A percentile compares a stretch with the other conserved stretches of the same genome.
Conservation (phyloP, 2,113 vertebrate species). For the Mionectes macconnelli region DNA sequence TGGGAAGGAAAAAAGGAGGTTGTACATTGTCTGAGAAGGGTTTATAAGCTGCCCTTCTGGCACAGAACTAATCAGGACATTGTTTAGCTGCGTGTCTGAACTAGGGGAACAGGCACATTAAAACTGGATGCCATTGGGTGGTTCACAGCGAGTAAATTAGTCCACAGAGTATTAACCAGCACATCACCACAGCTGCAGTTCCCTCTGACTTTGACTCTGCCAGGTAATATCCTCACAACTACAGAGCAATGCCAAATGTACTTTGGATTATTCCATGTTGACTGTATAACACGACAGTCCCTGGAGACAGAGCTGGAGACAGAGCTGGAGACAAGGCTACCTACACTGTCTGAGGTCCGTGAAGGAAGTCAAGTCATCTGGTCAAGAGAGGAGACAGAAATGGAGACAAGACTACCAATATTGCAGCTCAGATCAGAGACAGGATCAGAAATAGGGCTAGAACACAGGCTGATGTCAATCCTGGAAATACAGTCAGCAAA, state of each 20-base stretch:
- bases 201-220: not conserved
- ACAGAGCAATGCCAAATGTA: not conserved
- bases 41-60: conserved; percentile 41
- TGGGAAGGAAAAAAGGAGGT: not conserved
- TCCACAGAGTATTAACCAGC: not conserved
- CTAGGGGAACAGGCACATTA: not conserved
- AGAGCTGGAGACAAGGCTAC: not conserved
- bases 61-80: not conserved
- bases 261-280: not conserved
- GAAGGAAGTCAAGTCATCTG: not conserved
- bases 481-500: not conserved
- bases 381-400: not conserved
- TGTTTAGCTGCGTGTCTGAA: not conserved
- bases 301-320: not conserved
- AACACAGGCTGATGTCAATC: not conserved
- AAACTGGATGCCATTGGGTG: not conserved
- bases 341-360: not conserved
- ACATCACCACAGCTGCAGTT: not conserved
- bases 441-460: not conserved
- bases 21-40: not conserved
- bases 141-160: not conserved
- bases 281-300: not conserved
- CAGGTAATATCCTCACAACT: not conserved
- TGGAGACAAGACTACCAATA: not conserved
- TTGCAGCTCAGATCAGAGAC: not conserved